These are phyloP conservation scores for Halesus radiatus DNA, from an alignment of 1,140 invertebrate genomes.

Conservation along the genomic window DNA sequence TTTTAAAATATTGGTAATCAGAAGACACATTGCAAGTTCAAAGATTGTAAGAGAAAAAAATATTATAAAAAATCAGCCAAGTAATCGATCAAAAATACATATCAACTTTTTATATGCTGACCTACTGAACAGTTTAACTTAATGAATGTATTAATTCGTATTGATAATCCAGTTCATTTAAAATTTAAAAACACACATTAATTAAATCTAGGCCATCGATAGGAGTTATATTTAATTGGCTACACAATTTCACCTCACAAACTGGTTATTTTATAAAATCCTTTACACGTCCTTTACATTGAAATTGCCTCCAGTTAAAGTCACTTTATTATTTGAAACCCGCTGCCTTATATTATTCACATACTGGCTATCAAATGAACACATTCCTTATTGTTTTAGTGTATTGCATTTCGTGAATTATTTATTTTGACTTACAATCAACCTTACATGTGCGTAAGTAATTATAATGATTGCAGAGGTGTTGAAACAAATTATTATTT, in stretches of 20 bases:
- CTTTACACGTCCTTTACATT: conserved; percentile 5
- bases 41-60: no score
- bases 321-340: conserved; percentile 3
- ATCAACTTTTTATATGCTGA: conserved; percentile 12
- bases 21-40: no score
- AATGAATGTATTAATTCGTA: conserved; percentile 2
- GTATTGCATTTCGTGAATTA: conserved; percentile 2
- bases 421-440: no score
- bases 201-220: conserved; percentile 36
- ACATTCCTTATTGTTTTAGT: conserved; percentile 33
- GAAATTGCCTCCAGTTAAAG: not conserved
- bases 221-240: conserved; percentile 21
- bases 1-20: no score
- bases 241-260: conserved; percentile 42
- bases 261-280: conserved; percentile 32
- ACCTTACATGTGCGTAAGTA: not conserved
- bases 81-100: not conserved
- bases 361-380: conserved; percentile 42
- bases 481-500: conserved; percentile 20
- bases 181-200: conserved; percentile 42
- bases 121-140: conserved; percentile 27
- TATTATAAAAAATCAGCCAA: no score
- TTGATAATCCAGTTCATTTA: conserved; percentile 28
- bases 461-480: not conserved
- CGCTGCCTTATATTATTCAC: conserved; percentile 17